These are phyloP conservation scores for Forpus xanthops DNA, from an alignment of 2,797 vertebrate genomes.

Conservation along the genomic window DNA sequence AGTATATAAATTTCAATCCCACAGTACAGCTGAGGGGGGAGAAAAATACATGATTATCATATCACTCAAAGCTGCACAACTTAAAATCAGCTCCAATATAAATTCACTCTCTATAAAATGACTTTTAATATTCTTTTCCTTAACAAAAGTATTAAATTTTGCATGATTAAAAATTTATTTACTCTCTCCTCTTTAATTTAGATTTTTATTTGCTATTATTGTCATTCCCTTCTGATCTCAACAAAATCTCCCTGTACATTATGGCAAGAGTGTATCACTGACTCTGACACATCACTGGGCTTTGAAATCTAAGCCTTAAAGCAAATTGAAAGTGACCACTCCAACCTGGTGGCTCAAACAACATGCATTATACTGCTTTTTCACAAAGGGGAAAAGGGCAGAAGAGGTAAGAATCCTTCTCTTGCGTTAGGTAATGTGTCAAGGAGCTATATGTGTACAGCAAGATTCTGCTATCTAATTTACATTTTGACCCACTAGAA, in stretches of 20 bases:
- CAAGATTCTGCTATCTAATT: not conserved
- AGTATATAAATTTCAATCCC: slow-evolving; percentile 83
- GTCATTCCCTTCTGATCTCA: slow-evolving; percentile 50
- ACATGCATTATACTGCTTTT: not conserved
- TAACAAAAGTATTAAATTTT: slow-evolving; percentile 80
- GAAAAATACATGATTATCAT: slow-evolving; percentile 77
- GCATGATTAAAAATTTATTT: slow-evolving; percentile 79
- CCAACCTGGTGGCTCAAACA: not conserved
- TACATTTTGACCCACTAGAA: not conserved
- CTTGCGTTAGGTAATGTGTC: not conserved
- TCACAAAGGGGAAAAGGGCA: not conserved
- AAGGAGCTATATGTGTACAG: not conserved
- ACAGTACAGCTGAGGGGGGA: slow-evolving; percentile 64
- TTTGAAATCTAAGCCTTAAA: slow-evolving; percentile 51
- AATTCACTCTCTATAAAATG: slow-evolving; percentile 79
- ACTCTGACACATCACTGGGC: not conserved
- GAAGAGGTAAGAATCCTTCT: not conserved
- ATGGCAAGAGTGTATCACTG: not conserved
- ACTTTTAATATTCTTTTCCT: slow-evolving; percentile 82
- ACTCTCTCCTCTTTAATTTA: slow-evolving; percentile 71
- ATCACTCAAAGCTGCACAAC: slow-evolving; percentile 75
- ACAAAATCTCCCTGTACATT: slow-evolving; percentile 17
- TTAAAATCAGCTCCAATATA: slow-evolving; percentile 77
- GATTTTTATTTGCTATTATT: slow-evolving; percentile 70
- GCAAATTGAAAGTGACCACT: slow-evolving; percentile 56